A percentile compares a stretch with the other conserved stretches of the same genome.
These are phyloP conservation scores for Danio rerio DNA, from an alignment of 2,113 vertebrate genomes.

Conservation along the genomic window DNA sequence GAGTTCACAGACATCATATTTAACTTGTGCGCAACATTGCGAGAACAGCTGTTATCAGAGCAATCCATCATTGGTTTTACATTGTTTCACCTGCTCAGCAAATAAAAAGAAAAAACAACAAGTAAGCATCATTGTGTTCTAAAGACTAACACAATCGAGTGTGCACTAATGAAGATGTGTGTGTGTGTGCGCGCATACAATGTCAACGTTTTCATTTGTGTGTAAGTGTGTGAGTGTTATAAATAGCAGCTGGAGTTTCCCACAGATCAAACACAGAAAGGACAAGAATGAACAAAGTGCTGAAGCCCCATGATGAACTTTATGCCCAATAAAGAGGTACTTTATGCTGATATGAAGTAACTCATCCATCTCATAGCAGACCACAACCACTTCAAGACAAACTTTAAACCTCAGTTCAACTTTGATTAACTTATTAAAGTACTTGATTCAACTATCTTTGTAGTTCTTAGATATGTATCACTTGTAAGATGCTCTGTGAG, in stretches of 20 bases:
- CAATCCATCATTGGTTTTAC: conserved; percentile 23
- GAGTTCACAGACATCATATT: conserved; percentile 42
- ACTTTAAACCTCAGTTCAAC: neutral
- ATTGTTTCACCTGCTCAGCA: conserved; percentile 29
- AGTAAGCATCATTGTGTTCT: neutral
- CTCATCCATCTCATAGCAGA: neutral
- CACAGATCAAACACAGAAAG: conserved; percentile 74
- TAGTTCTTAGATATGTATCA: neutral
- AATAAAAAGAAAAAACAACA: conserved; percentile 10
- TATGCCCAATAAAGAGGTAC: conserved; percentile 12
- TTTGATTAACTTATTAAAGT: too few species aligned
- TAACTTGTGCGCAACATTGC: conserved; percentile 33
- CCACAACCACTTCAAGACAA: conserved; percentile 16
- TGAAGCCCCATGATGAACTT: conserved; percentile 19
- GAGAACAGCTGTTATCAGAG: conserved; percentile 21
- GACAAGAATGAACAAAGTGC: conserved; percentile 71
- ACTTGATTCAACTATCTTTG: neutral
- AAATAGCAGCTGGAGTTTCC: conserved; percentile 78
- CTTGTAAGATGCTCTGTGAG: neutral
- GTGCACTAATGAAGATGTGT: neutral
- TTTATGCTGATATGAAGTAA: conserved; percentile 23
- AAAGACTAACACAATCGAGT: neutral
- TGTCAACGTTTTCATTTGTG: conserved; percentile 22
- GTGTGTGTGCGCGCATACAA: conserved; percentile 33
- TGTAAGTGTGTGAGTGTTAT: conserved; percentile 54